phyloP scores from a whole-genome alignment of 1,140 invertebrate species.

The Hycleus cichorii region DNA sequence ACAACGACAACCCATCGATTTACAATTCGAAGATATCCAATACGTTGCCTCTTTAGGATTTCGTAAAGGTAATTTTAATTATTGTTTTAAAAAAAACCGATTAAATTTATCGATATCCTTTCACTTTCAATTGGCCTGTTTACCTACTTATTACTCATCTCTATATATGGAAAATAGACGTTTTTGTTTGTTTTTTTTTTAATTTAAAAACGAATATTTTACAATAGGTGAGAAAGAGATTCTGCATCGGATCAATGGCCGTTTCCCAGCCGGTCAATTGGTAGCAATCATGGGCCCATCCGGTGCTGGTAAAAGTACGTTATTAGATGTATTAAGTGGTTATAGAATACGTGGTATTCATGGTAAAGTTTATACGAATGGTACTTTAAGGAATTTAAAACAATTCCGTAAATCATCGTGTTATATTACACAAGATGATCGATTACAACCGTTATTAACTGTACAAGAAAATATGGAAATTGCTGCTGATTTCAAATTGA shows the following conservation, averaged over 20 bases:
- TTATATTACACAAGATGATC: conserved; percentile 88
- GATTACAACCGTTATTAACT: conserved; percentile 73
- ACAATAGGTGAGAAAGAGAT: conserved; percentile 66
- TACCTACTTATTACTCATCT: neutral
- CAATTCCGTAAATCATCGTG: conserved; percentile 78
- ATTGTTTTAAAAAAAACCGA: too few species aligned
- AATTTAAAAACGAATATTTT: neutral
- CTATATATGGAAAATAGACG: neutral
- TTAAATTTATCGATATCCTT: neutral
- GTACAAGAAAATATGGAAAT: conserved; percentile 80
- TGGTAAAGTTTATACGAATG: conserved; percentile 58
- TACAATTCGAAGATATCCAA: conserved; percentile 61
- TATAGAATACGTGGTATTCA: conserved; percentile 52
- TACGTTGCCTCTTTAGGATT: conserved; percentile 62
- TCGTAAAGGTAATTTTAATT: conserved; percentile 52
- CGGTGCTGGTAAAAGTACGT: conserved; percentile 78
- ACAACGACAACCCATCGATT: conserved; percentile 53
- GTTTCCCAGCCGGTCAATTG: conserved; percentile 67
- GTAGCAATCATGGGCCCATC: conserved; percentile 85
- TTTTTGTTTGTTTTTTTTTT: neutral
- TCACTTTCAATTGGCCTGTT: conserved; percentile 1
- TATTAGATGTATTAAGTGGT: conserved; percentile 68
- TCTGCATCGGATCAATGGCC: conserved; percentile 68
- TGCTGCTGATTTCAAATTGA: conserved; percentile 81
- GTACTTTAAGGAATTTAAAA: conserved; percentile 58